Evolutionary conservation across 2,113 vertebrate genomes (phyloP), one percentile per base, ranked within the genome.

Genomic region (Donacobius atricapilla): DNA sequence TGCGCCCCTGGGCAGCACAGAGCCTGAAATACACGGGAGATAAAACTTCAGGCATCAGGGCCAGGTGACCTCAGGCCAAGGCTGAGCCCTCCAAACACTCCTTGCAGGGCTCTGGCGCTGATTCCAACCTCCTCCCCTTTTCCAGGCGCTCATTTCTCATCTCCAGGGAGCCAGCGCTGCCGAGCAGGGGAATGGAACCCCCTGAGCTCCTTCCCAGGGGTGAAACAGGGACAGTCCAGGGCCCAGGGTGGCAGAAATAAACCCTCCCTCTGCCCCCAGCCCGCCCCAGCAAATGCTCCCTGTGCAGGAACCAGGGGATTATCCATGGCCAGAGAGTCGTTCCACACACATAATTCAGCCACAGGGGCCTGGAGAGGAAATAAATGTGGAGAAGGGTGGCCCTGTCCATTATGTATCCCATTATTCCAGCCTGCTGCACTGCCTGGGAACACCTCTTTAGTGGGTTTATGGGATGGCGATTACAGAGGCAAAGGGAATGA

Each of bases 401-500:
- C 28, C 58, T 80, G 14, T 42, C 44, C 53, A 23, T 25, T 16
- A 71, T 6, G 14, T 7, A 33, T 39, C 31, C 70, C 54, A 57
- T 73, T 60, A 39, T 42, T 73, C 39, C 81, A 71, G 37, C 40
- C 83, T 79, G 70, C 66, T 53, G 47, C 80, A 10, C 47, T 48
- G 48, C n/a, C 31, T 48, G 22, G 12, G 18, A 48, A 48, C 47
- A 50, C 48, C 48, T 15, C 24, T 2, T 15, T 13, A 7, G 31
- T 53, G 51, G 17, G 10, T 53, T 53, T 53, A 30, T 53, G 51
- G 51, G 51, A 18, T 27, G 69, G 30, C 42, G 65, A 39, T n/a
- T 5, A 3, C 2, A 3, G 22, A 8, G 21, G 16, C 20, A 40
- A 7, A 33, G 0, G 31, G 6, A 18, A 17, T 0, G 27, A 30